Conservation (phyloP, 2,888 invertebrate genomes). For the Eubasilissa splendida region DNA sequence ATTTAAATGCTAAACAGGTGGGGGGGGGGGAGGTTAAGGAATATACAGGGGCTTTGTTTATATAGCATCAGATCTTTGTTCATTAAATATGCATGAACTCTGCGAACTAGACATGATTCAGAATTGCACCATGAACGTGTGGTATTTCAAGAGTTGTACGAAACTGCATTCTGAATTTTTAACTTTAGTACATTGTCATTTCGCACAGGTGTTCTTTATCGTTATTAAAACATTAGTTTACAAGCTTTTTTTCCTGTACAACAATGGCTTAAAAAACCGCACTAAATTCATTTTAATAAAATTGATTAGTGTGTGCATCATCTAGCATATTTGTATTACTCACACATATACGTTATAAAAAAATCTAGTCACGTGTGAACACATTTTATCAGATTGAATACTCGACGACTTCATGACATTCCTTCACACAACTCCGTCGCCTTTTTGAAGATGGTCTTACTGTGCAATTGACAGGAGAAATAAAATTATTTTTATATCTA, state of each 20-base stretch:
- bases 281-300: too few relatives aligned
- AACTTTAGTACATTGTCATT: background rate
- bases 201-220: background rate
- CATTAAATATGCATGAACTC: conserved; percentile 34
- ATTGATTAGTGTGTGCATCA: too few relatives aligned
- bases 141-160: background rate
- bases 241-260: too few relatives aligned
- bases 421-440: background rate
- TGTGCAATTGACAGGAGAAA: background rate
- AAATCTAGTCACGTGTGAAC: too few relatives aligned
- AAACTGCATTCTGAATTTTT: background rate
- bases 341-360: too few relatives aligned
- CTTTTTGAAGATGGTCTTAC: conserved; percentile 1
- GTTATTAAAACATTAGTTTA: too few relatives aligned
- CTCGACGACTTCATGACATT: background rate
- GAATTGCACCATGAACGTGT: background rate
- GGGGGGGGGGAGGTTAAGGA: conserved; percentile 16
- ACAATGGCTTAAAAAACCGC: too few relatives aligned
- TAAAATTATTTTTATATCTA: too few relatives aligned
- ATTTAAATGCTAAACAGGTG: conserved; percentile 47
- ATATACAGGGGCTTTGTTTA: conserved; percentile 7
- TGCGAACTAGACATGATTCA: background rate
- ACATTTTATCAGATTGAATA: too few relatives aligned
- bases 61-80: conserved; percentile 5
- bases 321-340: too few relatives aligned